Conservation (phyloP, 2,797 vertebrate species). For the Artibeus lituratus region DNA sequence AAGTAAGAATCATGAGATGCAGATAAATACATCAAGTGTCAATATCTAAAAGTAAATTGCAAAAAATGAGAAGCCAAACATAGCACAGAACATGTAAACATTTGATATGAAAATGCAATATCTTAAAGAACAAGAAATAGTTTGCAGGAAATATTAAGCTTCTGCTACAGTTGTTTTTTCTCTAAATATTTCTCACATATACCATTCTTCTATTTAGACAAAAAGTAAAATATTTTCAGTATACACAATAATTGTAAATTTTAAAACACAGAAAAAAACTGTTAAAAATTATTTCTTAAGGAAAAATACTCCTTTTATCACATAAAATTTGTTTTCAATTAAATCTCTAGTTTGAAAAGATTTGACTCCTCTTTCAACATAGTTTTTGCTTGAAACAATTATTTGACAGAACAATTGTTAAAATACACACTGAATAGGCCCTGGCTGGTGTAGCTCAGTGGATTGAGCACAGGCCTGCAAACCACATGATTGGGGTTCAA, state of each 20-base stretch:
- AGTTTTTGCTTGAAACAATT: background rate
- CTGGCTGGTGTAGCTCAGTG: too few species aligned
- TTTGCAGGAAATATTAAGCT: background rate
- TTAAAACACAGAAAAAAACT: background rate
- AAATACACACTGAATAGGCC: background rate
- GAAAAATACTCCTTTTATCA: background rate
- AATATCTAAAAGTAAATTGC: slow-evolving; percentile 31
- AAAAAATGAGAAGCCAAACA: background rate
- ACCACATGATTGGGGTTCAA: too few species aligned
- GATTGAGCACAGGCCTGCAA: too few species aligned
- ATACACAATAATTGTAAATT: background rate
- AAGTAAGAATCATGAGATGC: background rate
- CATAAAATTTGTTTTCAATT: background rate
- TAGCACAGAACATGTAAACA: background rate
- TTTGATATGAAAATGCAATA: background rate
- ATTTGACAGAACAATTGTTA: background rate
- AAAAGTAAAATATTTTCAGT: background rate
- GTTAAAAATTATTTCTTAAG: background rate
- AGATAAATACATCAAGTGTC: background rate
- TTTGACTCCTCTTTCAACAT: background rate
- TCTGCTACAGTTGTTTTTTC: background rate
- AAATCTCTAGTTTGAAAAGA: background rate
- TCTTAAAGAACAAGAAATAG: background rate
- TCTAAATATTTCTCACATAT: background rate
- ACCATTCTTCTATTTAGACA: background rate